These are phyloP conservation scores for Agrotis exclamationis DNA, from an alignment of 2,888 invertebrate genomes.

Conservation along the genomic window DNA sequence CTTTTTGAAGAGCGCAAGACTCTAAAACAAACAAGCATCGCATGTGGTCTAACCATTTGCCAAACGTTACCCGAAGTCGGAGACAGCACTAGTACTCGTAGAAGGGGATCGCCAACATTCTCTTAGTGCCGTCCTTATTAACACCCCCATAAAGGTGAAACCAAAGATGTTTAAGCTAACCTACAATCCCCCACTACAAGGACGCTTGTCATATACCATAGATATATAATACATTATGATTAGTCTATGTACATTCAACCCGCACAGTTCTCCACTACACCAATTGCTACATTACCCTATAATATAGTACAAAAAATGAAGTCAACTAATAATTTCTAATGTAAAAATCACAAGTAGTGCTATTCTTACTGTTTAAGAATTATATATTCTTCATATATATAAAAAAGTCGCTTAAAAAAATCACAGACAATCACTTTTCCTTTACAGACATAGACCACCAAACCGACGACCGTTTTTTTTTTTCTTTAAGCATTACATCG, in stretches of 20 bases:
- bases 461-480: slow-evolving; percentile 86
- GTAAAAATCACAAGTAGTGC: slow-evolving; percentile 91
- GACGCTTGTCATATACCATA: slow-evolving; percentile 70
- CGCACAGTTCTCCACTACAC: slow-evolving; percentile 80
- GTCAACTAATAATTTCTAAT: slow-evolving; percentile 88
- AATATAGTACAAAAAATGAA: slow-evolving; percentile 86
- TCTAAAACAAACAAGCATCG: slow-evolving; percentile 78
- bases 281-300: slow-evolving; percentile 80
- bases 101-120: slow-evolving; percentile 55
- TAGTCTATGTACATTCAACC: slow-evolving; percentile 87
- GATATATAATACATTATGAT: slow-evolving; percentile 72
- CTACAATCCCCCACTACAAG: slow-evolving; percentile 63
- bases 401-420: slow-evolving; percentile 92
- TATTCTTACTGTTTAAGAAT: slow-evolving; percentile 91
- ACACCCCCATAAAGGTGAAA: slow-evolving; percentile 22
- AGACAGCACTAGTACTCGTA: slow-evolving; percentile 62
- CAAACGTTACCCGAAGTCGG: slow-evolving; percentile 73
- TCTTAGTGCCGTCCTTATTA: slow-evolving; percentile 21
- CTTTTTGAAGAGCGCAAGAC: slow-evolving; percentile 76
- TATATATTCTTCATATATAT: slow-evolving; percentile 89
- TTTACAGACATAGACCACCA: slow-evolving; percentile 91
- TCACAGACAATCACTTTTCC: slow-evolving; percentile 91
- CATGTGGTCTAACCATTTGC: slow-evolving; percentile 87
- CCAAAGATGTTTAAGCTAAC: slow-evolving; percentile 23
- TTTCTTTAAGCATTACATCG: slow-evolving; percentile 88